Evolutionary conservation across 1,140 invertebrate species (phyloP), one percentile per base, ranked within the genome.

Genomic region (Coenobita brevimanus): DNA sequence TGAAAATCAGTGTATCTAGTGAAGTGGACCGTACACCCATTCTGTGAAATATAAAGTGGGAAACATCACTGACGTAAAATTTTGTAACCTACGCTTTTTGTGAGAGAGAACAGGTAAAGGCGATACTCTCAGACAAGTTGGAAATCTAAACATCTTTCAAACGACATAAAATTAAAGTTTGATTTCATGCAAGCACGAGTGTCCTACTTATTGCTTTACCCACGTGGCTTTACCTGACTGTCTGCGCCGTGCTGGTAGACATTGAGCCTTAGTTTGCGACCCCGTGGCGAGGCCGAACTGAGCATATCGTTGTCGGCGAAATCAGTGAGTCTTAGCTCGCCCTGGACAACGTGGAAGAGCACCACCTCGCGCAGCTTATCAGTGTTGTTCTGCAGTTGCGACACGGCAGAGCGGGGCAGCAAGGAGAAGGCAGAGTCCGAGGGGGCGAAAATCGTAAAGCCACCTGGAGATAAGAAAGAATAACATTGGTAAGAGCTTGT

Each of bases 341-440:
- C 93, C 57, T 93, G 91, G 21, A 94, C 91, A 27, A 95, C 92
- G 82, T 95, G 95, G 90, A 94, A 95, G 60, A 93, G 92, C 0
- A 95, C 91, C 80, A 95, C 92, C 33, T 94, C 93, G 46, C 92
- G 90, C 46, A 95, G 91, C 90, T 93, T 93, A 69, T 93, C 91
- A 33, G 93, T 89, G 86, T 94, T 90, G 10, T 93, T 92, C 24
- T 89, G 67, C 33, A 92, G 67, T 62, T 30, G 80, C 2, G 64
- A 17, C 54, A 89, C 67, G 6, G 54, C 71, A 3, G 57, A 84
- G 13, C 57, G 64, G 3, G 92, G 92, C 33, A 94, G 89, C 76
- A 92, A 89, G 71, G 91, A 91, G 85, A 94, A 93, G 8, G 93
- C 93, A 2, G 91, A 89, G 89, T 94, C 92, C 8, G 91, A 91